Evolutionary conservation across 1,140 invertebrate species (phyloP).

Genomic region (Samia ricini): DNA sequence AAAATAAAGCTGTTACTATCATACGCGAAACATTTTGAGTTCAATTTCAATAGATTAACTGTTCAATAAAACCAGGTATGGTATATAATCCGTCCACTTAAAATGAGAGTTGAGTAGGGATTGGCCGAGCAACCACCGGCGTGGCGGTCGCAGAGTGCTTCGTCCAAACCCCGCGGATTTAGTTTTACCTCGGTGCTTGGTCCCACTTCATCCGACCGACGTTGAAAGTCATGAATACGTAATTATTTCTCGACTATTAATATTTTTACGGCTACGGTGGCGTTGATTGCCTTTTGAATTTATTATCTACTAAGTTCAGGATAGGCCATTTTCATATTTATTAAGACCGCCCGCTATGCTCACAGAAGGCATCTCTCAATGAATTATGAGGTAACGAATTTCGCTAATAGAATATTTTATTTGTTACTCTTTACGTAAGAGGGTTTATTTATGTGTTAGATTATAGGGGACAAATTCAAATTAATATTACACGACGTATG

Average conservation of each 20-base stretch:
- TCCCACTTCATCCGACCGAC: conserved; percentile 33
- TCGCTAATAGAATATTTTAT: conserved; percentile 76
- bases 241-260: conserved; percentile 75
- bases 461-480: conserved; percentile 8
- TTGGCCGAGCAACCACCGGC: background rate
- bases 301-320: conserved; percentile 65
- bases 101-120: conserved; percentile 6
- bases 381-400: conserved; percentile 68
- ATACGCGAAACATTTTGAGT: too few relatives aligned
- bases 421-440: conserved; percentile 48
- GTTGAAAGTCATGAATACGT: conserved; percentile 68
- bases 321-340: conserved; percentile 75
- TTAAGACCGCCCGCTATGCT: conserved; percentile 73
- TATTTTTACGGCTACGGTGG: conserved; percentile 70
- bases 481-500: background rate
- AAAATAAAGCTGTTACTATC: too few relatives aligned
- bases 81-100: conserved; percentile 15
- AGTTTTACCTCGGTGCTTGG: conserved; percentile 43
- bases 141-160: conserved; percentile 5
- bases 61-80: conserved; percentile 6
- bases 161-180: conserved; percentile 42
- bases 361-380: conserved; percentile 55
- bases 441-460: conserved; percentile 31
- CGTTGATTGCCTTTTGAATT: conserved; percentile 77
- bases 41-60: too few relatives aligned